A percentile compares a stretch with the other conserved stretches of the same genome.
These are phyloP conservation scores for Scaptomyza flava DNA, from an alignment of 2,888 invertebrate species.

Conservation along the genomic window DNA sequence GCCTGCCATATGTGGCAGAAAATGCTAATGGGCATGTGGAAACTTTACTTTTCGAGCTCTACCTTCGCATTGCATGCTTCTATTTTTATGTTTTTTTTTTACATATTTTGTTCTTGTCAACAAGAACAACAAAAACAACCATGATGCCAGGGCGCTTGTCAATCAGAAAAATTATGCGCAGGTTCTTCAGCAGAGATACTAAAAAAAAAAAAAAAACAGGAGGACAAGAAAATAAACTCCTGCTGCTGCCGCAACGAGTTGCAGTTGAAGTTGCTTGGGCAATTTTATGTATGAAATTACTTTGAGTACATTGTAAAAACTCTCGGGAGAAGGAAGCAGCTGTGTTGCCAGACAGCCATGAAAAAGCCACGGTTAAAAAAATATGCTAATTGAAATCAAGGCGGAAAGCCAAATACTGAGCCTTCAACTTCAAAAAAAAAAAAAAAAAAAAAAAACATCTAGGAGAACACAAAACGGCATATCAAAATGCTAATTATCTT, in stretches of 20 bases:
- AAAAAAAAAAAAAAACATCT: not conserved
- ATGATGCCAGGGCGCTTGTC: slow-evolving; percentile 54
- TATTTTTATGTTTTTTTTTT: slow-evolving; percentile 54
- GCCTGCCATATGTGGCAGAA: slow-evolving; percentile 73
- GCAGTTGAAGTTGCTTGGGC: slow-evolving; percentile 19
- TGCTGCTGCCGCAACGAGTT: slow-evolving; percentile 36
- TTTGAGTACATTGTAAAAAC: slow-evolving; percentile 35
- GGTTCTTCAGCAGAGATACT: slow-evolving; percentile 33
- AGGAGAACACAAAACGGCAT: not conserved
- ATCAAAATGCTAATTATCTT: not conserved
- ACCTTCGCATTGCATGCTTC: slow-evolving; percentile 45
- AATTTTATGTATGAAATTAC: slow-evolving; percentile 49
- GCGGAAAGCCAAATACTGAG: slow-evolving; percentile 4
- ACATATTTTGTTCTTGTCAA: slow-evolving; percentile 46
- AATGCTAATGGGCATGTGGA: slow-evolving; percentile 68
- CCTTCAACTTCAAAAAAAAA: too few species aligned
- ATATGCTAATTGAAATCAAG: slow-evolving; percentile 46
- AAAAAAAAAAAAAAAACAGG: not conserved
- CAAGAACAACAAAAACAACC: slow-evolving; percentile 15
- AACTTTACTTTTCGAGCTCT: slow-evolving; percentile 49
- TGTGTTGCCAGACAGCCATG: slow-evolving; percentile 14
- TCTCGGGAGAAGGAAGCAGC: not conserved
- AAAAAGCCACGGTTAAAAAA: slow-evolving; percentile 22
- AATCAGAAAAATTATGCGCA: slow-evolving; percentile 63
- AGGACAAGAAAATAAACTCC: slow-evolving; percentile 24